A percentile compares a stretch with the other conserved stretches of the same genome.
phyloP scores from a whole-genome alignment of 2,888 invertebrate genomes.

The Trisateles emortualis region DNA sequence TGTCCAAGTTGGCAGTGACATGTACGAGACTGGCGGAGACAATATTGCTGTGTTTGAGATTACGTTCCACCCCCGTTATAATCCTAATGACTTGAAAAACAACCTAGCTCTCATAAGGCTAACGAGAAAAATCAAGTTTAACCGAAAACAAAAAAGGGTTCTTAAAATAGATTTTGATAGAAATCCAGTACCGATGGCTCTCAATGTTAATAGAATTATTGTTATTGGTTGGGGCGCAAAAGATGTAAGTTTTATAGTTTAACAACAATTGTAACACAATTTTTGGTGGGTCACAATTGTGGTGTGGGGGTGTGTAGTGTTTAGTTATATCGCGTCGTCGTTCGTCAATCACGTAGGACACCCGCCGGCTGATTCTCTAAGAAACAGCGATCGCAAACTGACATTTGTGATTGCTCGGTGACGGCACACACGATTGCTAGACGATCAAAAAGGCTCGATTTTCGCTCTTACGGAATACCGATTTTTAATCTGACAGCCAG shows the following conservation, averaged over 20 bases:
- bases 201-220: conserved; percentile 60
- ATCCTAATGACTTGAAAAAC: conserved; percentile 64
- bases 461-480: too few species aligned
- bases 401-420: too few species aligned
- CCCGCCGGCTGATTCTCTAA: too few species aligned
- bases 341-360: too few species aligned
- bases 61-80: conserved; percentile 71
- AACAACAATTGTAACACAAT: background rate
- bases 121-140: conserved; percentile 53
- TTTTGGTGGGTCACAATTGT: too few species aligned
- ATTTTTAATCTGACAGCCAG: too few species aligned
- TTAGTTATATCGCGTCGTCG: too few species aligned
- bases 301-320: too few species aligned
- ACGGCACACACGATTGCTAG: too few species aligned
- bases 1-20: conserved; percentile 69
- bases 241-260: conserved; percentile 54
- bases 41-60: conserved; percentile 65
- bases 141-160: conserved; percentile 18
- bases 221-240: conserved; percentile 76
- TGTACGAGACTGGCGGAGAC: conserved; percentile 66
- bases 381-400: too few species aligned
- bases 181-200: conserved; percentile 45
- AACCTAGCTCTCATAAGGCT: conserved; percentile 71
- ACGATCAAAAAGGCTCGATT: too few species aligned
- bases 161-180: conserved; percentile 67